Conservation (phyloP, 2,797 vertebrate species). For the Gymnothorax reevesii region DNA sequence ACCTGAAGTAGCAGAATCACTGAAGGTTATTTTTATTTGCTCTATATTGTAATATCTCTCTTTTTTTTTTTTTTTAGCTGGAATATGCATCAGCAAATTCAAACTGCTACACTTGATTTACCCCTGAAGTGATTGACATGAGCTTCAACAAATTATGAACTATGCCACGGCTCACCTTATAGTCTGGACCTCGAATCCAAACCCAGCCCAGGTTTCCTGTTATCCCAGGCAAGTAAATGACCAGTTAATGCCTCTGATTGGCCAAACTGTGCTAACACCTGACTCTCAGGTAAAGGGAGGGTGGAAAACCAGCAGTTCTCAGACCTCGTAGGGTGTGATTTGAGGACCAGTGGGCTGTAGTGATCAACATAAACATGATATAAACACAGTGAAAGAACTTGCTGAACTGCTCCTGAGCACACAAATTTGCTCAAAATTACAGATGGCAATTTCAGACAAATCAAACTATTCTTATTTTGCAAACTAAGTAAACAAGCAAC, state of each 20-base stretch:
- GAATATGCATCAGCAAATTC: neutral
- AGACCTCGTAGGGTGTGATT: too few relatives aligned
- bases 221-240: too few relatives aligned
- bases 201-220: too few relatives aligned
- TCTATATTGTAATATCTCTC: neutral
- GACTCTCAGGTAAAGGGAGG: too few relatives aligned
- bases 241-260: too few relatives aligned
- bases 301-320: too few relatives aligned
- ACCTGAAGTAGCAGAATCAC: neutral
- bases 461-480: neutral
- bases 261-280: too few relatives aligned
- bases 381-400: neutral
- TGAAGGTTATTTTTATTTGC: neutral
- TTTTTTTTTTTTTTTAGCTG: neutral
- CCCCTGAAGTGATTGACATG: neutral
- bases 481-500: neutral
- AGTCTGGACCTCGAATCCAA: too few relatives aligned
- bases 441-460: neutral
- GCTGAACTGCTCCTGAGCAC: slow-evolving; percentile 17
- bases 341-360: neutral
- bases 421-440: neutral
- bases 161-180: too few relatives aligned
- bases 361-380: neutral
- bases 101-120: neutral
- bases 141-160: neutral